Percentiles rank a stretch among this genome's conserved stretches.
Conservation (phyloP, 2,888 invertebrate species). For the Fragum whitleyi region DNA sequence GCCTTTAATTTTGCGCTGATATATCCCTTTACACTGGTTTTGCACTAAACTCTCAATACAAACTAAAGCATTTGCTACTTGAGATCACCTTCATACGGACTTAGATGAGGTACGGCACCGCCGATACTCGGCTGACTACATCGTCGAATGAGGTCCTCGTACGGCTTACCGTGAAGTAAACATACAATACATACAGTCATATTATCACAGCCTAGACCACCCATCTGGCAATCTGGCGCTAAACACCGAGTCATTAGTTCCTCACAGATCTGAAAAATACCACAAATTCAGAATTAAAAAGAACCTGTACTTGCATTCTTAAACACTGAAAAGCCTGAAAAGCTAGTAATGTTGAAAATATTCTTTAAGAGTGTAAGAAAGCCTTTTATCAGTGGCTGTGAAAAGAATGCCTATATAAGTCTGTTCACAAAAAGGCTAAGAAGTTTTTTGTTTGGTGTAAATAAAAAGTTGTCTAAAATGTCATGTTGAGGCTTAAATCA, state of each 20-base stretch:
- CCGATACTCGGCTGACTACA: conserved; percentile 78
- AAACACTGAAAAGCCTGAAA: not conserved
- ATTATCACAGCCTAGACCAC: conserved; percentile 98
- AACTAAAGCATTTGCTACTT: conserved; percentile 45
- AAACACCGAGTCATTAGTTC: conserved; percentile 96
- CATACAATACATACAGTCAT: conserved; percentile 98
- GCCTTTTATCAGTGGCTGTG: no score
- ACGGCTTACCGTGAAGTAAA: conserved; percentile 87
- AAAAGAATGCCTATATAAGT: no score
- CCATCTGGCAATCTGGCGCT: conserved; percentile 98
- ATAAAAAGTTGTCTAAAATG: no score
- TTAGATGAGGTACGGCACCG: conserved; percentile 73
- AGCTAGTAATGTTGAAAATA: no score
- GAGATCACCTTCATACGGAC: conserved; percentile 60
- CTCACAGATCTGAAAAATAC: conserved; percentile 91
- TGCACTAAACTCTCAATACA: no score
- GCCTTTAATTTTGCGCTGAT: no score
- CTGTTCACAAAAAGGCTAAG: no score
- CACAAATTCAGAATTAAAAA: not conserved
- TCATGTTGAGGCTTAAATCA: no score
- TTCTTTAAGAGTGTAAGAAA: no score
- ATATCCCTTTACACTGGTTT: no score
- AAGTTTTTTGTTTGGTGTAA: no score
- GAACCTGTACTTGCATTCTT: not conserved
- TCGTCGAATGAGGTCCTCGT: conserved; percentile 84